Evolutionary conservation across 2,888 invertebrate species (phyloP), one percentile per base, ranked within the genome.

Genomic region (Andrena chrysosceles): DNA sequence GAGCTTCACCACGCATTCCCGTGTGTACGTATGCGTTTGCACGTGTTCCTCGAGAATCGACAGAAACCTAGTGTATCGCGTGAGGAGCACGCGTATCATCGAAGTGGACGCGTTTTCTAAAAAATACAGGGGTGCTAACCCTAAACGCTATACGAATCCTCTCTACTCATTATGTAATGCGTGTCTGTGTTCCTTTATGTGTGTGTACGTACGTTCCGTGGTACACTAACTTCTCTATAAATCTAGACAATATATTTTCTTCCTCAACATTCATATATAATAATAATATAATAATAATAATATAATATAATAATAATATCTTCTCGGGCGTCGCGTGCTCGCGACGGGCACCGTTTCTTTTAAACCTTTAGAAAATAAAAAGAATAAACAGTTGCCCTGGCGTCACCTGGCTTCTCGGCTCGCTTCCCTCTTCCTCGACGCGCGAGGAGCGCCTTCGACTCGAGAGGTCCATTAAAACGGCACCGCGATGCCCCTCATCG

Each of bases 191-290:
- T 59, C 26, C 68, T 49, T 71, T 31, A 48, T 62, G 48, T 29
- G 35, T 42, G 54, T 71, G 77, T 79, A 77, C 77, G 49, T 84
- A 87, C 86, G 79, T 84, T 72, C 68, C 86, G 88, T 87, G 86
- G 85, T 89, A 85, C 86, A 86, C 88, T 86, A 87, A 89, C 82
- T 87, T 70, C 73, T 83, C 89, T 91, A 91, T 88, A 92, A 90
- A 92, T 90, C 90, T 91, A 91, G 89, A 87, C 88, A 88, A 90
- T 91, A 91, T 90, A 91, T 91, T 89, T 90, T 87, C 90, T 89
- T 90, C 87, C 88, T 92, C 90, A 92, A 90, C 90, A 91, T 91
- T 91, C 84, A 89, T 89, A 91, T 90, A 90, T 91, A 89, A 91
- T 90, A 89, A 91, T 88, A 87, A 87, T 88, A 67, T 67, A 67